Conservation (phyloP, 2,888 invertebrate species). For the Minunthozetes semirufus region DNA sequence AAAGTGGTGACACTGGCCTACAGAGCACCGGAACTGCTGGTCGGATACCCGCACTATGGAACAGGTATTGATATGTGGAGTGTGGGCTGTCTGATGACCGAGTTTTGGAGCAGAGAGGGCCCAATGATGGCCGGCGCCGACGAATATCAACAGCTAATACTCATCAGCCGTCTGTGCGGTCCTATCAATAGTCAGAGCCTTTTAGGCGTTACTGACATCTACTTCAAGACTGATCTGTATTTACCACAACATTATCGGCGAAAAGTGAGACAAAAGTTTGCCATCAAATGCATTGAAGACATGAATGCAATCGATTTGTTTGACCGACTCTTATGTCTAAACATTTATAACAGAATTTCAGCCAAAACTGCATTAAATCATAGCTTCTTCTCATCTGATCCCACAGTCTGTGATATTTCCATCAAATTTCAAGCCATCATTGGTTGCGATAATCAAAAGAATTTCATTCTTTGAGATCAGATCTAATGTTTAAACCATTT, state of each 20-base stretch:
- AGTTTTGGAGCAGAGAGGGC: conserved; percentile 81
- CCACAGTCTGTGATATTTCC: background rate
- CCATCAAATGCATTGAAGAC: conserved; percentile 61
- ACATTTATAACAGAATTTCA: conserved; percentile 78
- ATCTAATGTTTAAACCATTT: too few species aligned
- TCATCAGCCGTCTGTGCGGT: conserved; percentile 92
- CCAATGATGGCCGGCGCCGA: conserved; percentile 49
- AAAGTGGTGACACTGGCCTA: conserved; percentile 56
- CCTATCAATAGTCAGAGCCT: conserved; percentile 82
- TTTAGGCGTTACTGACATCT: conserved; percentile 83
- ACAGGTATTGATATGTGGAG: conserved; percentile 87
- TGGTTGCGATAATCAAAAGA: background rate
- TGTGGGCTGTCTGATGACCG: conserved; percentile 99
- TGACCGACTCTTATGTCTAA: conserved; percentile 80
- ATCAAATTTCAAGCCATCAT: background rate
- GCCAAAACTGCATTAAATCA: conserved; percentile 53
- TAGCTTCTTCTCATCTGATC: background rate
- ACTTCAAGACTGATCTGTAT: conserved; percentile 78
- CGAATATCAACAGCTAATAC: conserved; percentile 88
- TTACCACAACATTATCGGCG: conserved; percentile 73
- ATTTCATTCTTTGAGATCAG: too few species aligned
- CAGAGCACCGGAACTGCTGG: conserved; percentile 61
- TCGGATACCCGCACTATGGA: conserved; percentile 84
- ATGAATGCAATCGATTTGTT: conserved; percentile 87
- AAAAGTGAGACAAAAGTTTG: conserved; percentile 50